phyloP scores from a whole-genome alignment of 1,140 invertebrate species.

The honey bee (Apis mellifera) region DNA sequence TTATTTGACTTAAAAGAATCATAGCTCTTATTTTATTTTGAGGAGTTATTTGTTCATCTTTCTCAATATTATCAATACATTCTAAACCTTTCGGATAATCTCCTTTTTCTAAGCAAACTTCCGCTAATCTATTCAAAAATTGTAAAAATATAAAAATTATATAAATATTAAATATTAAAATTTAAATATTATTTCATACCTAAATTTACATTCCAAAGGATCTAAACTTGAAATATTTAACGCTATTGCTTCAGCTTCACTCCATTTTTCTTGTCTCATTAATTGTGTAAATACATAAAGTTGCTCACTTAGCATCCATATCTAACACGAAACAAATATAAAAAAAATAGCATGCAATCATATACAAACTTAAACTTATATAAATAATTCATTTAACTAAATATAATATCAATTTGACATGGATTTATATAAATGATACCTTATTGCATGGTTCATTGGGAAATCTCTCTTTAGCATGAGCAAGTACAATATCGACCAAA shows the following conservation, averaged over 20 bases:
- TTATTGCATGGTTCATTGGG: conserved; percentile 83
- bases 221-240: conserved; percentile 88
- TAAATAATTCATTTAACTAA: conserved; percentile 14
- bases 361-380: not conserved
- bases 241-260: conserved; percentile 88
- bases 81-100: conserved; percentile 85
- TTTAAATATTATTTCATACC: conserved; percentile 67
- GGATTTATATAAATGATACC: conserved; percentile 47
- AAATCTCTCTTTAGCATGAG: conserved; percentile 84
- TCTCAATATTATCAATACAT: conserved; percentile 83
- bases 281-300: conserved; percentile 83
- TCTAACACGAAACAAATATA: conserved; percentile 75
- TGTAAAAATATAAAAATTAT: not conserved
- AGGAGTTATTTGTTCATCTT: conserved; percentile 81
- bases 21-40: conserved; percentile 85
- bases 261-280: conserved; percentile 87
- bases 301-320: conserved; percentile 88
- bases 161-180: too few relatives aligned
- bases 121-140: conserved; percentile 81
- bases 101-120: conserved; percentile 86
- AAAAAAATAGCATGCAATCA: not conserved
- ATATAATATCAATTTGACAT: not conserved
- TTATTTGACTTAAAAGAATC: conserved; percentile 88
- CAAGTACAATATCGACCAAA: conserved; percentile 81
- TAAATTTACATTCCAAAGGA: conserved; percentile 84